Conservation (phyloP, 2,113 vertebrate genomes). For the Syrrhaptes paradoxus region DNA sequence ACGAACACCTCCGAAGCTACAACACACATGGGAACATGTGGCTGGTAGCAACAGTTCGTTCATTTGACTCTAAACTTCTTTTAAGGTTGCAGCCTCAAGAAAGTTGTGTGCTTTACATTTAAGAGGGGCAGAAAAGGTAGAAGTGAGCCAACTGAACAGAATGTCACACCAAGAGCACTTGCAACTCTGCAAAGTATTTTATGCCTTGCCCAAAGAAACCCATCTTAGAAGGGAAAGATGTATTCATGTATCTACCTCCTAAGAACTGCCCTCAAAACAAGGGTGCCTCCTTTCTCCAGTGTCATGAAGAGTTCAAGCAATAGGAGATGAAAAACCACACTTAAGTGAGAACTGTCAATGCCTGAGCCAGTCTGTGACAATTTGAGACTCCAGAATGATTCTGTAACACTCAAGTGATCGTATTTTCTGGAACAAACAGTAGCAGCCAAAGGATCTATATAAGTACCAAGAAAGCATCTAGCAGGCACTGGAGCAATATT, state of each 20-base stretch:
- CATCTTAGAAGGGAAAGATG: background rate
- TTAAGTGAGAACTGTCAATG: background rate
- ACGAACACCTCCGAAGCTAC: background rate
- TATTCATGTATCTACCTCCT: rapidly evolving
- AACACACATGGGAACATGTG: background rate
- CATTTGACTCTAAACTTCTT: background rate
- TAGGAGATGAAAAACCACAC: background rate
- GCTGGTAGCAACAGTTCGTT: background rate
- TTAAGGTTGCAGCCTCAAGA: background rate
- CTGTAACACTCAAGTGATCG: background rate
- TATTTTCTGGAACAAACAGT: background rate
- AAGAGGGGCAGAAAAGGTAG: background rate
- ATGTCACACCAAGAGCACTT: background rate
- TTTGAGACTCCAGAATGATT: background rate
- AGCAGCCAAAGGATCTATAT: background rate
- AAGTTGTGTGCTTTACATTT: background rate
- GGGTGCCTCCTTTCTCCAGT: background rate
- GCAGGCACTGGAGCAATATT: background rate
- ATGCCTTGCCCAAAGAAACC: background rate
- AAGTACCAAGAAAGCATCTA: background rate
- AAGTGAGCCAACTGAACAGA: background rate
- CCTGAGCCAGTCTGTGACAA: background rate
- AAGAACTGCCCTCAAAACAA: background rate
- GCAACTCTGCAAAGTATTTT: background rate
- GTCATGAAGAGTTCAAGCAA: background rate